These are phyloP conservation scores for Coluber constrictor DNA, from an alignment of 2,797 vertebrate species.

Conservation along the genomic window DNA sequence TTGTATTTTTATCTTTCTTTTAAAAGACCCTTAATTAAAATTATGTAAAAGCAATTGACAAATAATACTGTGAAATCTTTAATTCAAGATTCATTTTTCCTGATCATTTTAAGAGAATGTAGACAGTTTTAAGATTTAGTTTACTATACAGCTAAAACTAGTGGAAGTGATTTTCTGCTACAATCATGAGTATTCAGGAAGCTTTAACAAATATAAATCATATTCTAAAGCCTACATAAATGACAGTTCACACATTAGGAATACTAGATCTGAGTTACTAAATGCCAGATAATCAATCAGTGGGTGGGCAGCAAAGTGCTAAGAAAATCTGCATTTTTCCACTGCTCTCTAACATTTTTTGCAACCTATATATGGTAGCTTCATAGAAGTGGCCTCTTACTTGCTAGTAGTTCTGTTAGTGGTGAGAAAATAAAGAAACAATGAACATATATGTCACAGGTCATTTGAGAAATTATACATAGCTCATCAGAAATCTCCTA, in stretches of 20 bases:
- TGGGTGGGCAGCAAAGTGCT: neutral
- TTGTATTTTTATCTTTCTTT: neutral
- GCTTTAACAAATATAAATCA: slow-evolving; percentile 24
- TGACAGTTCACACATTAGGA: accelerated
- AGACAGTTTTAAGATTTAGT: neutral
- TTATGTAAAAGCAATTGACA: neutral
- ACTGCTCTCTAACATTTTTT: neutral
- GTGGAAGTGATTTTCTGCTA: neutral
- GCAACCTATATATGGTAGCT: neutral
- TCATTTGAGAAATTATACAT: slow-evolving; percentile 5
- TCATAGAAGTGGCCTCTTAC: neutral
- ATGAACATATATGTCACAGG: neutral
- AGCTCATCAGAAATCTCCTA: accelerated
- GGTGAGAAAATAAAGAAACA: slow-evolving; percentile 23
- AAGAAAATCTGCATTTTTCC: neutral
- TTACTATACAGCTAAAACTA: neutral
- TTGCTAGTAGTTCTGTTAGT: neutral
- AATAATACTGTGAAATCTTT: neutral
- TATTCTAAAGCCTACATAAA: neutral
- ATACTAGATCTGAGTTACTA: neutral
- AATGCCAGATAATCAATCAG: neutral
- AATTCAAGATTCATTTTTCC: slow-evolving; percentile 4
- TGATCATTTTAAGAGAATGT: neutral
- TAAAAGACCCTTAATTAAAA: neutral
- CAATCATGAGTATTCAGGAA: neutral